Evolutionary conservation across 2,888 invertebrate genomes (phyloP), one percentile per base, ranked within the genome.

Genomic region (Cylindroiulus punctatus): DNA sequence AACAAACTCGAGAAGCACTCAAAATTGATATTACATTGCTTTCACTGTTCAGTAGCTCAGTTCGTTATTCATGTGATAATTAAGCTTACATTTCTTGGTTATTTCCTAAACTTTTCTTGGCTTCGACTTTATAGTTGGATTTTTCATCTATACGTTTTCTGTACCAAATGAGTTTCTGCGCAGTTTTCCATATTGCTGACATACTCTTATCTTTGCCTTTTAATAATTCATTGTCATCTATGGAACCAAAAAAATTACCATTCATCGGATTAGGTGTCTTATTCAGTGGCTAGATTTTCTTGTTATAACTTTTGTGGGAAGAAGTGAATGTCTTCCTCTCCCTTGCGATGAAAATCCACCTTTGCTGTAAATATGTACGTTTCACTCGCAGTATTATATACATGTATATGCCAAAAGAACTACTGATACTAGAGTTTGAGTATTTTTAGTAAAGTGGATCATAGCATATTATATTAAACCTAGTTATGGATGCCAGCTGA

Each of bases 361-460:
- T 47, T 47, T 47, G 47, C 47, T 47, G 47, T 47, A 47, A 47
- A 47, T 47, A 47, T 47, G 47, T 47, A 47, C 47, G 47, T 47
- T 47, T 47, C 47, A 47, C 47, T 47, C 47, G 47, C 47, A 47
- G 47, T 47, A 47, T 47, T 47, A 47, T 47, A 47, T 47, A 36
- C 36, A 36, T 36, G 36, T 36, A 47, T 47, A 47, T 47, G 47
- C 47, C 47, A 47, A 47, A 47, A 47, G 47, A 12, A 47, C 47
- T 47, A 47, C 47, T 17, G 47, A 47, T 14, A 47, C 47, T 47
- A 47, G 10, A 47, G 47, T 47, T n/a, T 17, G 47, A 47, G 47
- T 47, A 47, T 47, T 47, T 47, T 47, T 47, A 47, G 47, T 47
- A 47, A 47, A 47, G 47, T 47, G 47, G 47, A 47, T 47, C 1